Percentiles rank a stretch among this genome's conserved stretches.
Conservation (phyloP, 2,888 invertebrate species). For the Caenorhabditis virilis region DNA sequence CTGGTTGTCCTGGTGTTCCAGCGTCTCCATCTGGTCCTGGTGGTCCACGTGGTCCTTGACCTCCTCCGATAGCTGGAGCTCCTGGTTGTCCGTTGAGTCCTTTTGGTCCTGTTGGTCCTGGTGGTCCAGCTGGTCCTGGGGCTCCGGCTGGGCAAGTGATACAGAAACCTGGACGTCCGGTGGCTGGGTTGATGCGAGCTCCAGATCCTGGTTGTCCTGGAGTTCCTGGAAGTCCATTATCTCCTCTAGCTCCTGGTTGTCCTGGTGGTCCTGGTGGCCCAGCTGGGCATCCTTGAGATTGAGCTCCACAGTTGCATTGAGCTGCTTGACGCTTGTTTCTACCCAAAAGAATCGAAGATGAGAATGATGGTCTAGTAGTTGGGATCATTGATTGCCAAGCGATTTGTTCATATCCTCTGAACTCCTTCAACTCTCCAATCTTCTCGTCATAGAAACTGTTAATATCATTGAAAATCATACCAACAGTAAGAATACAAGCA, state of each 20-base stretch:
- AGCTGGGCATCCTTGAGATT: slow-evolving; percentile 41
- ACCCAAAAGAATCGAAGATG: slow-evolving; percentile 21
- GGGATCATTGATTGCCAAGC: slow-evolving; percentile 34
- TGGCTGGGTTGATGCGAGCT: slow-evolving; percentile 27
- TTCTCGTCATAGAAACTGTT: background rate
- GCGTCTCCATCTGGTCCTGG: slow-evolving; percentile 28
- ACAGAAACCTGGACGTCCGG: slow-evolving; percentile 30
- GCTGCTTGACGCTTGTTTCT: slow-evolving; percentile 46
- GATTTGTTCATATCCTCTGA: slow-evolving; percentile 27
- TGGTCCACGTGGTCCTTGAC: slow-evolving; percentile 25
- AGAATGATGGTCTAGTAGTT: slow-evolving; percentile 8
- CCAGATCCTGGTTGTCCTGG: slow-evolving; percentile 34
- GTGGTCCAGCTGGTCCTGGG: slow-evolving; percentile 26
- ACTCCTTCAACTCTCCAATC: slow-evolving; percentile 34
- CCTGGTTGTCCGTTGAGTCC: slow-evolving; percentile 23
- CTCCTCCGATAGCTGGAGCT: slow-evolving; percentile 16
- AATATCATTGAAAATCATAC: slow-evolving; percentile 40
- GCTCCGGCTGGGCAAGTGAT: slow-evolving; percentile 40
- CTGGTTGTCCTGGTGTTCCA: slow-evolving; percentile 27
- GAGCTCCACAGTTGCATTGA: slow-evolving; percentile 46
- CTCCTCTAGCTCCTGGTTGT: slow-evolving; percentile 42
- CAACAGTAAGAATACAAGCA: slow-evolving; percentile 34
- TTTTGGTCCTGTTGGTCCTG: slow-evolving; percentile 25
- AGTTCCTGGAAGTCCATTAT: slow-evolving; percentile 30
- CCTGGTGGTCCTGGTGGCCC: slow-evolving; percentile 49